Percentiles rank a stretch among this genome's conserved stretches.
Evolutionary conservation across 37 sponge, comb jelly and placozoan species (phyloP).

Genomic region (Sycon ciliatum): DNA sequence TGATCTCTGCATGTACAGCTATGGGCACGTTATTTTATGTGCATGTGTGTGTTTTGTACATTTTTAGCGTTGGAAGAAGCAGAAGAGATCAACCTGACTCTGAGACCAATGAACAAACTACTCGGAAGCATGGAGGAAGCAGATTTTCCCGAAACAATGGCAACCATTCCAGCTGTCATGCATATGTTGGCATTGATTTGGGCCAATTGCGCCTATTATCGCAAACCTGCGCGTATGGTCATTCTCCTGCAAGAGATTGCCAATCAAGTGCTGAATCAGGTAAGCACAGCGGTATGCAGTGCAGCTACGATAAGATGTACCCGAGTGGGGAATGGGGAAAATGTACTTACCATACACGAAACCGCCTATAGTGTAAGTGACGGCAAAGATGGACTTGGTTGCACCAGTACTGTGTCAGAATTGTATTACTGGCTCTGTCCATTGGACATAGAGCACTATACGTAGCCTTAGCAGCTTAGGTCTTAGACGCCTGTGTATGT

Average conservation of each 20-base stretch:
- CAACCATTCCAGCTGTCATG: slow-evolving; percentile 55
- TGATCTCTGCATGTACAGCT: background rate
- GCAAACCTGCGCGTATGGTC: slow-evolving; percentile 71
- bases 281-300: slow-evolving; percentile 19
- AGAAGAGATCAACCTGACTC: slow-evolving; percentile 62
- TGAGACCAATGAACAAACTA: slow-evolving; percentile 56
- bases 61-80: slow-evolving; percentile 68
- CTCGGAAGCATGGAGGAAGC: slow-evolving; percentile 79
- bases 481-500: too few species aligned
- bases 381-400: too few species aligned
- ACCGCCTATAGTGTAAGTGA: too few species aligned
- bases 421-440: background rate
- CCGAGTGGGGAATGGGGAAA: background rate
- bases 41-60: background rate
- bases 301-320: background rate
- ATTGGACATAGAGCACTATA: too few species aligned
- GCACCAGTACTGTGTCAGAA: too few species aligned
- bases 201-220: slow-evolving; percentile 78
- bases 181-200: slow-evolving; percentile 80
- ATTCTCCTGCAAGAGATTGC: slow-evolving; percentile 83
- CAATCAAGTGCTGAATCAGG: slow-evolving; percentile 78
- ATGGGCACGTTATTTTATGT: background rate
- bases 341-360: background rate
- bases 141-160: slow-evolving; percentile 56
- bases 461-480: too few species aligned